Percentiles rank a stretch among this genome's conserved stretches.
Evolutionary conservation across 2,888 invertebrate species (phyloP).

Genomic region (Pandemis heparana): DNA sequence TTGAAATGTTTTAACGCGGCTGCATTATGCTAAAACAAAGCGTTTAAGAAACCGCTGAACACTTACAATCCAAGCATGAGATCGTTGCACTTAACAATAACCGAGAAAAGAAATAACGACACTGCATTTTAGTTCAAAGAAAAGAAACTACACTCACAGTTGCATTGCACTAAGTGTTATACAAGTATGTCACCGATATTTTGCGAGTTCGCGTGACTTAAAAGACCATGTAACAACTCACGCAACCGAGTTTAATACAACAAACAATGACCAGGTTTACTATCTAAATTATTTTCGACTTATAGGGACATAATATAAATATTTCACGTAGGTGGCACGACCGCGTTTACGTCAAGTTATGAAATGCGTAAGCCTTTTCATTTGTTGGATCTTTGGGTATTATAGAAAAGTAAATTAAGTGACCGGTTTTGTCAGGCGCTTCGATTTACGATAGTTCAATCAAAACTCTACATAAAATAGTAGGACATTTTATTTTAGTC

Average conservation of each 20-base stretch:
- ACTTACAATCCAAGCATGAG: neutral
- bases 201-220: slow-evolving; percentile 56
- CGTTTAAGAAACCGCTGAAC: neutral
- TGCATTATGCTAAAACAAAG: neutral
- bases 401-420: slow-evolving; percentile 24
- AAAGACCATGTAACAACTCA: slow-evolving; percentile 49
- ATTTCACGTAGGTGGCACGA: slow-evolving; percentile 58
- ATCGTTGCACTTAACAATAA: slow-evolving; percentile 1
- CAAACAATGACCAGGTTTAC: slow-evolving; percentile 59
- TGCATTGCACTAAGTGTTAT: slow-evolving; percentile 22
- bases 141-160: slow-evolving; percentile 18
- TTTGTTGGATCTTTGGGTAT: slow-evolving; percentile 19
- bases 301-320: slow-evolving; percentile 68
- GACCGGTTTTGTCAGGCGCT: slow-evolving; percentile 10
- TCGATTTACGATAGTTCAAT: slow-evolving; percentile 1
- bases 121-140: slow-evolving; percentile 2
- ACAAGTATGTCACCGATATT: slow-evolving; percentile 32
- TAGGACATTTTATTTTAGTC: neutral
- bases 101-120: neutral
- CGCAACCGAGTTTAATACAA: slow-evolving; percentile 49
- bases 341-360: slow-evolving; percentile 54
- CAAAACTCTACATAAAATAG: neutral
- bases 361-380: slow-evolving; percentile 50
- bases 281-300: slow-evolving; percentile 66
- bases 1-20: neutral